Percentiles rank a stretch among this genome's conserved stretches.
These are phyloP conservation scores for Acrobasis consociella DNA, from an alignment of 2,888 invertebrate species.

Conservation along the genomic window DNA sequence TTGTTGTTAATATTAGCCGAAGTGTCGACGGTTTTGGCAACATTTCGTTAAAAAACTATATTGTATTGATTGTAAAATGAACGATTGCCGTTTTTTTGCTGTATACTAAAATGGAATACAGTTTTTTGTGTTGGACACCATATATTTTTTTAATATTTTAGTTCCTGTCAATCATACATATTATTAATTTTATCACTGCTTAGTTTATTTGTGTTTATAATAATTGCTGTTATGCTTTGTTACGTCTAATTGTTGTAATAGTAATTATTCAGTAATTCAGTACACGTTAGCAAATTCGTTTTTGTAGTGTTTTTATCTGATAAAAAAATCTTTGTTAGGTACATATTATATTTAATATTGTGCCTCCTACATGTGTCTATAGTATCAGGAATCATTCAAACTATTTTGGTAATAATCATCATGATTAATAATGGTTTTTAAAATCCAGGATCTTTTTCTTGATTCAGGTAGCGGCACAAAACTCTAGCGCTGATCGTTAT, in stretches of 20 bases:
- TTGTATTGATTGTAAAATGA: not conserved
- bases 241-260: not conserved
- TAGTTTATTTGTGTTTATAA: not conserved
- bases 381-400: too few relatives aligned
- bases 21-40: not conserved
- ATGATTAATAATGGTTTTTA: too few relatives aligned
- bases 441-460: too few relatives aligned
- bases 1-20: not conserved
- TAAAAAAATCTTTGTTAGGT: too few relatives aligned
- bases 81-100: not conserved
- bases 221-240: too few relatives aligned
- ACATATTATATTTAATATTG: too few relatives aligned
- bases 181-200: not conserved
- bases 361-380: constrained; percentile 48
- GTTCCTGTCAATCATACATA: not conserved
- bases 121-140: not conserved
- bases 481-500: too few relatives aligned
- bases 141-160: not conserved
- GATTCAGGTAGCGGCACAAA: too few relatives aligned
- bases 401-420: too few relatives aligned
- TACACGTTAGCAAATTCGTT: constrained; percentile 23
- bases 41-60: not conserved
- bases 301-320: constrained; percentile 43
- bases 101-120: not conserved
- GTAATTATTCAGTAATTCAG: constrained; percentile 25